A percentile compares a stretch with the other conserved stretches of the same genome.
Conservation (phyloP, 2,888 invertebrate genomes). For the Abscondita cerata region DNA sequence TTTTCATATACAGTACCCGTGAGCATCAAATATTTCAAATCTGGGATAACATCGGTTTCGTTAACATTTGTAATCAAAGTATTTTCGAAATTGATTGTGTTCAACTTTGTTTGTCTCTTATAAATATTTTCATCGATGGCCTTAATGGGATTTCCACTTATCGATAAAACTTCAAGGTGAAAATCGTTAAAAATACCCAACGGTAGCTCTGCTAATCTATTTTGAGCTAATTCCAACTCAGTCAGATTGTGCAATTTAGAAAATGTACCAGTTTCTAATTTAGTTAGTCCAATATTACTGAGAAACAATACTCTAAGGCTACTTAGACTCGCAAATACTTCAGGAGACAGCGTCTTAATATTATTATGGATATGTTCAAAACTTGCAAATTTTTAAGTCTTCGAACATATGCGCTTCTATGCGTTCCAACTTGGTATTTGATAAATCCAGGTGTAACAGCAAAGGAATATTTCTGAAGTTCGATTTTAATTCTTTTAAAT, state of each 20-base stretch:
- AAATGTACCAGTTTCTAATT: not conserved
- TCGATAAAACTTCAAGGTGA: not conserved
- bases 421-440: not conserved
- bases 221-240: not conserved
- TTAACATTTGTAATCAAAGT: not conserved
- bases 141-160: not conserved
- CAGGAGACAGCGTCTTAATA: not conserved
- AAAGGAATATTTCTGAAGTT: not conserved
- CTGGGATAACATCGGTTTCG: not conserved
- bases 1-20: constrained; percentile 1
- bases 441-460: not conserved
- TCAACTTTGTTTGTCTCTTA: constrained; percentile 1
- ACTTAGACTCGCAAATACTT: not conserved
- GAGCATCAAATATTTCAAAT: not conserved
- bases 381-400: not conserved
- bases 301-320: not conserved
- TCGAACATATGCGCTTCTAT: not conserved
- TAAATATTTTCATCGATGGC: not conserved
- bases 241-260: not conserved
- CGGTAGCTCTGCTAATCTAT: not conserved
- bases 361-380: not conserved
- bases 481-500: not conserved
- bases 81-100: constrained; percentile 4
- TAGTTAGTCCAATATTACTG: not conserved
- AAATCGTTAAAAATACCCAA: not conserved